Evolutionary conservation across 2,888 invertebrate species (phyloP), one percentile per base, ranked within the genome.

Genomic region (Catocala nupta): DNA sequence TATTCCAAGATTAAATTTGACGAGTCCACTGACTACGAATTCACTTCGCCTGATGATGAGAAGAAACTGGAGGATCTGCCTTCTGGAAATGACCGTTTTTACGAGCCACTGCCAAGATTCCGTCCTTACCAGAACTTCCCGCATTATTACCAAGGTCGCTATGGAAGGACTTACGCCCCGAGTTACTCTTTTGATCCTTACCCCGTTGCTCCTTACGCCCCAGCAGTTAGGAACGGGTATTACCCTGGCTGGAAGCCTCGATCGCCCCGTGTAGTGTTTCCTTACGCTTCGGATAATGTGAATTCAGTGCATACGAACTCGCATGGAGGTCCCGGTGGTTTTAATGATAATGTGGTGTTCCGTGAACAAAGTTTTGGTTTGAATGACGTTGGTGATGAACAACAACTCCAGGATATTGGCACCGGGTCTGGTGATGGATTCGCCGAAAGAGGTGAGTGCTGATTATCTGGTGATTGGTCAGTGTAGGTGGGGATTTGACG

Each of bases 401-500:
- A 95, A 69, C 95, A 93, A 67, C 84, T 96, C 49, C 96, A 96
- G 90, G 96, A 96, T 79, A 89, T 96, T 59, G 94, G 90, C 8
- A 92, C 94, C 10, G 95, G 94, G 8, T 89, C 90, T 1, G 90
- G 89, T 44, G 90, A 93, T 60, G 95, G 94, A 50, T 95, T 95
- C 76, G 94, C 96, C 71, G 96, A 96, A 79, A 95, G 96, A 94
- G 96, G 96, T 96, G 89, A 94, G 96, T 90, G 52, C 8, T 1
- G 25, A 0, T 25, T 39, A 8, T 39, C 8, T 39, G 36, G 25
- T 25, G 25, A 25, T 25, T 25, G 25, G 25, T 25, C 25, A 25
- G 25, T 25, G 25, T 25, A 25, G 25, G 4, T 25, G 4, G 25
- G 25, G 4, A 25, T 25, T 25, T 25, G 16, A 16, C 16, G 2